Base-by-base conservation (phyloP, 64 coral and sea anemone species). In the Platygyra sinensis region DNA sequence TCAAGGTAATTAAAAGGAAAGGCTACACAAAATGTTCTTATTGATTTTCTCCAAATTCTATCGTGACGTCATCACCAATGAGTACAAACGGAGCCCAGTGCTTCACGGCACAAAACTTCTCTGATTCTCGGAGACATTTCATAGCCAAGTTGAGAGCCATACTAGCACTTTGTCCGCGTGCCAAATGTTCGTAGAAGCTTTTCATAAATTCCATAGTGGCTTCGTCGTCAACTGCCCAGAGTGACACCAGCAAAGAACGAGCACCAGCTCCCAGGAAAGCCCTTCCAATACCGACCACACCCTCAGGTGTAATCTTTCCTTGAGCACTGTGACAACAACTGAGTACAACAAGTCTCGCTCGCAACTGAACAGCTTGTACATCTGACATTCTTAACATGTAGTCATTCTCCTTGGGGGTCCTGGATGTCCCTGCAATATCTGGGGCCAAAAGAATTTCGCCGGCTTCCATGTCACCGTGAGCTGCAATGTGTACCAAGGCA, bases 401-500 rank as follows among this genome's bases (percentile, higher is more conserved):
- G 13, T 72, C 69, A 0, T 72, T 25, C n/a, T 28, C n/a, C 3
- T 13, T 9, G 12, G 69, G 69, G 9, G 5, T 72, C 69, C 6
- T 25, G 13, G 6, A 25, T 72, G 7, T 72, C 69, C 69, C 2
- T 8, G n/a, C 25, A 25, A n/a, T 13, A 14, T 72, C 32, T 25
- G 69, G 69, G 28, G 69, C 69, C 69, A 72, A 72, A 30, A 25
- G n/a, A 72, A 72, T 72, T 72, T 72, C 27, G 13, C 69, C 69
- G 1, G 69, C 29, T 72, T 72, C n/a, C 69, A 29, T 28, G 13
- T 29, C 2, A 30, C 69, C 25, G 1, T 72, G 69, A 6, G 69
- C 69, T 72, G 69, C 69, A 72, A 72, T 72, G n/a, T 72, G 25
- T 29, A 30, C 69, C 28, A 72, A 72, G 54, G 54, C 54, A 57